These are phyloP conservation scores for Erythrocebus patas DNA, from an alignment of 2,113 vertebrate species.

Conservation along the genomic window DNA sequence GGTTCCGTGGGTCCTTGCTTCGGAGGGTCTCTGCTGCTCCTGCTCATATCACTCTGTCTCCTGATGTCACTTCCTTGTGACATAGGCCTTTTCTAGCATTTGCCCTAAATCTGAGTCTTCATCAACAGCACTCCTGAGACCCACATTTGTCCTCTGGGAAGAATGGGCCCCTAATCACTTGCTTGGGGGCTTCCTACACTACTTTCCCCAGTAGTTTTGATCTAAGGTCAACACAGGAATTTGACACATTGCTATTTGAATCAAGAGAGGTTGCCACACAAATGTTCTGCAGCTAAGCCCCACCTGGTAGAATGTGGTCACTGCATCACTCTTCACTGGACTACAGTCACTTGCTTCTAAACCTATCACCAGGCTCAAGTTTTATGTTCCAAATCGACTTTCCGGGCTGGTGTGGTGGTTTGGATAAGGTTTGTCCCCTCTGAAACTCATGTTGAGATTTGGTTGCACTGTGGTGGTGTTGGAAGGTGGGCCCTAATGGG, in stretches of 20 bases:
- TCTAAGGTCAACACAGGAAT: not conserved
- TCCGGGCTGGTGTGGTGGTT: not conserved
- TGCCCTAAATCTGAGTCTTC: not conserved
- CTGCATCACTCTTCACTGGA: not conserved
- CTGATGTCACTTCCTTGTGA: not conserved
- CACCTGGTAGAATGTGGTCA: not conserved
- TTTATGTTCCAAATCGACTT: not conserved
- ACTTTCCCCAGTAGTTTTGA: not conserved
- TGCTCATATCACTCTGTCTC: not conserved
- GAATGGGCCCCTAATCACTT: not conserved
- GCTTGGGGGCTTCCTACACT: not conserved
- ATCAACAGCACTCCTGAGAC: rapidly evolving
- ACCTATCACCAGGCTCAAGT: not conserved
- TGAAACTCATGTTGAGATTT: not conserved
- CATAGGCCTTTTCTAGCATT: not conserved
- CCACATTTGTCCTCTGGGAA: not conserved
- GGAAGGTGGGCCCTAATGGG: not conserved
- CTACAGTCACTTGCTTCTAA: not conserved
- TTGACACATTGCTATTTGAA: not conserved
- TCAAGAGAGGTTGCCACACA: not conserved
- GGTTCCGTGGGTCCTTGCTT: rapidly evolving
- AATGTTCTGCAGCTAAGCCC: no score
- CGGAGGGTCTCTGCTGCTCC: not conserved
- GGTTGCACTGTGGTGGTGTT: not conserved
- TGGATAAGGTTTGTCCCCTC: not conserved